These are phyloP conservation scores for Poeciliopsis turneri DNA, from an alignment of 2,797 vertebrate species.

Conservation along the genomic window DNA sequence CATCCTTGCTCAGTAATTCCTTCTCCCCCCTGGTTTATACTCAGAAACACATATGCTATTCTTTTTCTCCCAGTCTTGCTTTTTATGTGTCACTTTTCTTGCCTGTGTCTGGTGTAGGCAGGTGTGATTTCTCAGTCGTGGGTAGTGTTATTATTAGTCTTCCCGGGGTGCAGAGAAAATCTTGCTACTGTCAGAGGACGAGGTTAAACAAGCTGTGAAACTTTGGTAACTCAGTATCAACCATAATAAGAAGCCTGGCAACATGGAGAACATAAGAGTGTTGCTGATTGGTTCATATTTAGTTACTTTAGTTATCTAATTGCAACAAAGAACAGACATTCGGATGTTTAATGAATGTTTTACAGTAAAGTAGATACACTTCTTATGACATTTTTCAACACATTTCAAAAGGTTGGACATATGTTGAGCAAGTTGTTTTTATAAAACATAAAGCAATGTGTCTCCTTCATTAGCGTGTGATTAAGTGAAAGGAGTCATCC, in stretches of 20 bases:
- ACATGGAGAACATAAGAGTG: background rate
- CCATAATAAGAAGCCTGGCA: background rate
- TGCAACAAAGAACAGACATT: background rate
- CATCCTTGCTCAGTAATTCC: background rate
- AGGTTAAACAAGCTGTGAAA: constrained; percentile 44
- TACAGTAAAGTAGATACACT: background rate
- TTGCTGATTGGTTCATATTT: background rate
- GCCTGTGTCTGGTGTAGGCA: constrained; percentile 32
- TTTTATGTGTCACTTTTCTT: constrained; percentile 19
- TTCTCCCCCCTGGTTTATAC: constrained; percentile 18
- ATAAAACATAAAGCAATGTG: no score
- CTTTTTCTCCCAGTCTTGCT: constrained; percentile 8
- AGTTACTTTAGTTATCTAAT: background rate
- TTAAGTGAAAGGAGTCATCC: background rate
- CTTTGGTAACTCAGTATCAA: constrained; percentile 1
- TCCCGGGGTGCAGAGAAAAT: constrained; percentile 50
- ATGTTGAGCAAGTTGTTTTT: no score
- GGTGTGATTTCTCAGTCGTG: constrained; percentile 46
- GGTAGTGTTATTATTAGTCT: constrained; percentile 61
- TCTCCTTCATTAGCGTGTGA: no score
- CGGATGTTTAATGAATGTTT: background rate
- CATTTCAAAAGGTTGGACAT: no score
- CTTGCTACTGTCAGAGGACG: constrained; percentile 40
- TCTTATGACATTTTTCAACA: no score
- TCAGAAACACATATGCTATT: constrained; percentile 16